phyloP scores from a whole-genome alignment of 2,888 invertebrate species.

The Acanthosepion esculentum region DNA sequence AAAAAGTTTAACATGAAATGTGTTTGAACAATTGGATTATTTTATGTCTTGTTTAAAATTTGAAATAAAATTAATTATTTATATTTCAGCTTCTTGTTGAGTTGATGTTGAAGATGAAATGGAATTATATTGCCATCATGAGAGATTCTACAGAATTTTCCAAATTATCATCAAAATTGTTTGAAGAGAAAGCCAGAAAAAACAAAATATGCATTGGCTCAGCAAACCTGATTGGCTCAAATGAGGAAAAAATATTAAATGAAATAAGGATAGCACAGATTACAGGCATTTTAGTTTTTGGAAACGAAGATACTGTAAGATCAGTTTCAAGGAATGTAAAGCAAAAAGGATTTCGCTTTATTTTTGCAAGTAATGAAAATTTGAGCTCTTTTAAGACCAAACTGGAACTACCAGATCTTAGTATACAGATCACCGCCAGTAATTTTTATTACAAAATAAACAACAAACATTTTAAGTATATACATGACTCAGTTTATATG shows the following conservation, averaged over 20 bases:
- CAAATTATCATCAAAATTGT: not conserved
- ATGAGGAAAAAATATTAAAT: not conserved
- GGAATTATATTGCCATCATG: not conserved
- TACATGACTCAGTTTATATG: not conserved
- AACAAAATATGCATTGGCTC: not conserved
- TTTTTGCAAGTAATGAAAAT: not conserved
- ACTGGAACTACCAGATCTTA: not conserved
- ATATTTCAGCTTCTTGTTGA: not conserved
- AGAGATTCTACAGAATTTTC: not conserved
- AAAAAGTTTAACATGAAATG: too few relatives aligned
- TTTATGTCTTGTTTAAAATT: not conserved
- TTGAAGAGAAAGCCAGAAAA: not conserved
- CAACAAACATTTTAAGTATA: not conserved
- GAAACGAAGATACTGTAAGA: not conserved
- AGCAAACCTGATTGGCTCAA: not conserved
- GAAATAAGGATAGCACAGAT: not conserved
- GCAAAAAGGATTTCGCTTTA: not conserved
- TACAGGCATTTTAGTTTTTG: not conserved
- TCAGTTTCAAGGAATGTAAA: not conserved
- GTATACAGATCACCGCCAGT: not conserved
- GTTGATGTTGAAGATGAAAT: not conserved
- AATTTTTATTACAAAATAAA: not conserved
- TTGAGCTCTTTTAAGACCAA: not conserved
- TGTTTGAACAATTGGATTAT: too few relatives aligned
- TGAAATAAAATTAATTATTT: not conserved